Percentiles rank a stretch among this genome's conserved stretches.
Evolutionary conservation across 2,113 vertebrate species (phyloP).

Genomic region (Hemiscyllium ocellatum): DNA sequence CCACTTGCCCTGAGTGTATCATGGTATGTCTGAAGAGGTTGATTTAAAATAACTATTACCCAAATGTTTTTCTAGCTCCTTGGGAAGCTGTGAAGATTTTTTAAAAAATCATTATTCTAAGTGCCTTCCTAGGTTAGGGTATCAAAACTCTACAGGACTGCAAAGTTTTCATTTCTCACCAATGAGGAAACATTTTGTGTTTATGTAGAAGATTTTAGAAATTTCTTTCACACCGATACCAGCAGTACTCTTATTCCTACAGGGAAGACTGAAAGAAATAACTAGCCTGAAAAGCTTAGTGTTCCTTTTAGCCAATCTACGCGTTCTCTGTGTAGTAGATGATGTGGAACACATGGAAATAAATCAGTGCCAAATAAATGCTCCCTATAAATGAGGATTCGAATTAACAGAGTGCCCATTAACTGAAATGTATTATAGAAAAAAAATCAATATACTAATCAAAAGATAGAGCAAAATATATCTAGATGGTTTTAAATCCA

Average conservation of each 20-base stretch:
- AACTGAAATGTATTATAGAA: neutral
- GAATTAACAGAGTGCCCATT: neutral
- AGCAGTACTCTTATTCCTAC: neutral
- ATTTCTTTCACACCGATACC: neutral
- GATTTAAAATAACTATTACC: neutral
- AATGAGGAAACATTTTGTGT: neutral
- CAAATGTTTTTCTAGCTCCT: neutral
- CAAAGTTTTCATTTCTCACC: neutral
- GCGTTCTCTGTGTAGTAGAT: neutral
- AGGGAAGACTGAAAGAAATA: neutral
- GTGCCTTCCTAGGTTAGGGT: neutral
- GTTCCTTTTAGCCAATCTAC: neutral
- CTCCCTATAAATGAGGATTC: conserved; percentile 25
- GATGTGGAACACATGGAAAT: neutral
- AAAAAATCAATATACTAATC: neutral
- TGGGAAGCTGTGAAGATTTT: neutral
- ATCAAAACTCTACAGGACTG: neutral
- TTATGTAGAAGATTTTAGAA: neutral
- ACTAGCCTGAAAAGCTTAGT: neutral
- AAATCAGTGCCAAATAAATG: neutral
- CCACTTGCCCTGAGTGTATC: too few species aligned
- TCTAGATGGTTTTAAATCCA: neutral
- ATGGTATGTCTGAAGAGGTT: too few species aligned
- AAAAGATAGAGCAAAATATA: neutral
- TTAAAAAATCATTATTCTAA: neutral